Evolutionary conservation across 2,888 invertebrate species (phyloP).

Genomic region (Torymus tubicola): DNA sequence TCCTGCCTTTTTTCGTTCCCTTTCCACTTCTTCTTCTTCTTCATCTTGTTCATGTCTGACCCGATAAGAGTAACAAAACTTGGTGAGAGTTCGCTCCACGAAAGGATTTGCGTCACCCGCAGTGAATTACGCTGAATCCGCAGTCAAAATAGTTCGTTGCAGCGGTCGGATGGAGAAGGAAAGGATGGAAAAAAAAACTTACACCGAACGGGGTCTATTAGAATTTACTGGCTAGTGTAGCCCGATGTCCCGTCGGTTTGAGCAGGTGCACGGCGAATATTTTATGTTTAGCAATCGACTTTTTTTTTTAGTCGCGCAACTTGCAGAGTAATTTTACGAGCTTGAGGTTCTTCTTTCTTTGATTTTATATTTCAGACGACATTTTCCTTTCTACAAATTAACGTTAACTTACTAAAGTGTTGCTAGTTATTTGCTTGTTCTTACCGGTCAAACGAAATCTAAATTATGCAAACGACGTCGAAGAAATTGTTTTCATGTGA

Average conservation of each 20-base stretch:
- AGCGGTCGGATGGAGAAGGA: not conserved
- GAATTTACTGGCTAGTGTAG: conserved; percentile 14
- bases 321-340: not conserved
- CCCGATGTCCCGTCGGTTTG: not conserved
- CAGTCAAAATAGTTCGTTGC: conserved; percentile 3
- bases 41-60: not conserved
- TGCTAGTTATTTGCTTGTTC: no score
- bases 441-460: no score
- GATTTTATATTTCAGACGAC: not conserved
- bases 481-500: no score
- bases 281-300: not conserved
- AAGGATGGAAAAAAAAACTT: not conserved
- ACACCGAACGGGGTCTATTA: not conserved
- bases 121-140: no score
- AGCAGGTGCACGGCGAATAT: conserved; percentile 4
- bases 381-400: no score
- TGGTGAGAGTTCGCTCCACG: not conserved
- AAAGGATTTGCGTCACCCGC: conserved; percentile 19
- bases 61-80: no score
- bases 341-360: conserved; percentile 7
- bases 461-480: no score
- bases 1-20: not conserved
- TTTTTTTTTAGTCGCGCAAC: conserved; percentile 1
- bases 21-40: not conserved
- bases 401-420: no score